Evolutionary conservation across 2,797 vertebrate species (phyloP).

Genomic region (Chaetophractus vellerosus): DNA sequence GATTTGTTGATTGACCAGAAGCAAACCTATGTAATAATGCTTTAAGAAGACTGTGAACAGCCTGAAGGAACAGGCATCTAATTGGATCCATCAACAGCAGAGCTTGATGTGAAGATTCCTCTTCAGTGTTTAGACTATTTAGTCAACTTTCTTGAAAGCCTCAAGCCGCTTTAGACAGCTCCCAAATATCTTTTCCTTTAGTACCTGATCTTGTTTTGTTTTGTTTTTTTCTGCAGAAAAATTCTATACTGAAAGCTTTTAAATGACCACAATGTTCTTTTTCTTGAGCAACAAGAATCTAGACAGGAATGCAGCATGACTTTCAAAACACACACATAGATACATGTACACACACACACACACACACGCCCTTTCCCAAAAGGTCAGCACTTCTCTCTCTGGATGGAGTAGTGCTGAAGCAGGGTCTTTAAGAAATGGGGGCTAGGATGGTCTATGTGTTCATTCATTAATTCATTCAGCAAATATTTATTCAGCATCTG

Average conservation of each 20-base stretch:
- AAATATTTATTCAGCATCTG: conserved; percentile 44
- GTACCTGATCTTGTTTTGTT: not conserved
- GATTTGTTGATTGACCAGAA: conserved; percentile 61
- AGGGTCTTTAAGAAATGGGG: not conserved
- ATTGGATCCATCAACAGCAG: conserved; percentile 15
- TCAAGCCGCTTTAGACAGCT: conserved; percentile 53
- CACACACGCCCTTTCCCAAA: not conserved
- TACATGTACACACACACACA: not conserved
- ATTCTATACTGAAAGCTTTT: conserved; percentile 58
- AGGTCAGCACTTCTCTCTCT: conserved; percentile 9
- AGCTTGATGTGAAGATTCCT: conserved; percentile 13
- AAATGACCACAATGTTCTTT: not conserved
- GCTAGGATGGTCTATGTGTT: conserved; percentile 1
- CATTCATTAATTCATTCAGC: not conserved
- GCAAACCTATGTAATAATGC: not conserved
- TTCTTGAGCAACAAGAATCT: conserved; percentile 24
- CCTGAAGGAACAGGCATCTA: conserved; percentile 58
- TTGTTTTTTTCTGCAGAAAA: not conserved
- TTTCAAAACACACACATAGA: conserved; percentile 20
- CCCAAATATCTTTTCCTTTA: conserved; percentile 36
- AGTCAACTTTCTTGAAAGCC: conserved; percentile 56
- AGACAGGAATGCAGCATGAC: not conserved
- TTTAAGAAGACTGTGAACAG: not conserved
- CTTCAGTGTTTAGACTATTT: conserved; percentile 29
- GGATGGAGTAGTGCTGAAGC: not conserved